These are phyloP conservation scores for Pelodiscus sinensis DNA, from an alignment of 2,113 vertebrate species.

Conservation along the genomic window DNA sequence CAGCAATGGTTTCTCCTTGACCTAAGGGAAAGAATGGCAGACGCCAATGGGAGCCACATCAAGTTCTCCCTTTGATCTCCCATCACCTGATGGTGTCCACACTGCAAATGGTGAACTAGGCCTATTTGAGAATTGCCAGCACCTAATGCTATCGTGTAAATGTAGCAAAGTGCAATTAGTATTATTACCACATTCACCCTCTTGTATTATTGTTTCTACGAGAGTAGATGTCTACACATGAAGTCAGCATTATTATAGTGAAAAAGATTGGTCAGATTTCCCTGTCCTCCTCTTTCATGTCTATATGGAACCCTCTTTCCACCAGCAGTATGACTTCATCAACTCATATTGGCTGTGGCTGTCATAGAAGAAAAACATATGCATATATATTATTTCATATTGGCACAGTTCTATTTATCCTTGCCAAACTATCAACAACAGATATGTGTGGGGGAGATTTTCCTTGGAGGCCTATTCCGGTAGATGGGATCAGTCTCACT, in stretches of 20 bases:
- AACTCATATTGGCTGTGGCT: no score
- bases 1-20: not conserved
- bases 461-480: no score
- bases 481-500: no score
- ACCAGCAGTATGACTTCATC: not conserved
- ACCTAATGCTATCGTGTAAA: not conserved
- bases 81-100: not conserved
- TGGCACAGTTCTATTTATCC: no score
- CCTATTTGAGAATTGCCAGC: not conserved
- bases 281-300: not conserved
- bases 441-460: no score
- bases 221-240: not conserved
- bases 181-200: not conserved
- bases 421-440: no score
- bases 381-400: no score
- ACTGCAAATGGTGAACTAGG: not conserved
- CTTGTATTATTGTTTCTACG: not conserved
- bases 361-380: no score
- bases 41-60: not conserved
- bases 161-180: not conserved
- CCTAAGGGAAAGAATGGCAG: rapidly evolving
- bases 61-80: not conserved
- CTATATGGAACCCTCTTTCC: not conserved
- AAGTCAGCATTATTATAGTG: not conserved
- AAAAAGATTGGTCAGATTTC: not conserved